Conservation (phyloP, 2,113 vertebrate genomes). For the Eubucco bourcierii region DNA sequence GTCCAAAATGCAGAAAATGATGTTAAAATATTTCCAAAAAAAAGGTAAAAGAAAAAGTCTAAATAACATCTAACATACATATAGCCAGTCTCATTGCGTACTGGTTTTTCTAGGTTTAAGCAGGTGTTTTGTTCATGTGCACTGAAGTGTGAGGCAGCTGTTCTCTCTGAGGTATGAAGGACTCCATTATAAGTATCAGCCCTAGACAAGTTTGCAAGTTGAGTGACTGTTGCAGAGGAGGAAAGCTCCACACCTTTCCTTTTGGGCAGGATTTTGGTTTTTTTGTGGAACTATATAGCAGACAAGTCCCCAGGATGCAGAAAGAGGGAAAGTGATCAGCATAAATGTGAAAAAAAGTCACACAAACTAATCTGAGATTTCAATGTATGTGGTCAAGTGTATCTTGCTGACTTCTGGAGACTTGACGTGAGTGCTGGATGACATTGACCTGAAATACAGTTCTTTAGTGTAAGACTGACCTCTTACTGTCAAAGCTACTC, state of each 20-base stretch:
- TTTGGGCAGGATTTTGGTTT: neutral
- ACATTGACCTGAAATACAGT: neutral
- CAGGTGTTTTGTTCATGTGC: constrained; percentile 62
- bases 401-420: neutral
- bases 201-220: neutral
- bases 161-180: constrained; percentile 25
- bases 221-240: rapidly evolving
- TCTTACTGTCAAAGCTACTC: neutral
- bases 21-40: neutral
- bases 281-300: neutral
- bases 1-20: neutral
- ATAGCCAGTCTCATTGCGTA: neutral
- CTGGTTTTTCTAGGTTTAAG: neutral
- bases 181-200: neutral
- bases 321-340: neutral
- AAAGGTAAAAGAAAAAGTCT: neutral
- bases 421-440: neutral
- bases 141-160: constrained; percentile 52
- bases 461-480: neutral
- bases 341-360: neutral
- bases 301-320: neutral
- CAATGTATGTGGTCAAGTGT: neutral
- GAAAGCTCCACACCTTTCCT: neutral
- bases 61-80: neutral
- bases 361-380: rapidly evolving